Base-by-base conservation (phyloP, 92 coral and sea anemone genomes). In the Phenganax subtilis region DNA sequence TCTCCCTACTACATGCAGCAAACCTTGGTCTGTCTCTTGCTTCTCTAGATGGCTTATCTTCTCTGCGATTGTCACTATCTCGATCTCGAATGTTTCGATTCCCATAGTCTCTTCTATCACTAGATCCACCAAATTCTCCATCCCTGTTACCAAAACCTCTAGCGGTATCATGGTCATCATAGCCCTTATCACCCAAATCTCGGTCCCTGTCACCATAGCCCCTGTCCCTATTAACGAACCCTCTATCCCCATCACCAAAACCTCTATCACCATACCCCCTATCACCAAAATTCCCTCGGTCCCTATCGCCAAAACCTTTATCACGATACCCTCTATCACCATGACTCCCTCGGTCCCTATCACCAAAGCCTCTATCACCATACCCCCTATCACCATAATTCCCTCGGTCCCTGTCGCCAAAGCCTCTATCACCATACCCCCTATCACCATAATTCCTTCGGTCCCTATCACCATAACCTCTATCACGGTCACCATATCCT, bases 351-450 rank as follows among this genome's bases (percentile, higher is more conserved):
- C 92, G 6, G 56, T 75, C 84, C 27, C 89, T 77, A 81, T 89
- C 85, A 77, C 90, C 91, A 68, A 81, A 91, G 54, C 96, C 88
- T 25, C 75, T 77, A 20, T 87, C 90, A 10, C 90, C 85, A 52
- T 85, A 15, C 20, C 83, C 88, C 17, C 85, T 74, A 11, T 84
- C 81, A 31, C 85, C 88, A 37, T 77, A 83, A 27, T 79, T 54
- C 67, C 47, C 47, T 37, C 47, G 47, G 47, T 37, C 47, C 47
- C 47, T 37, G 5, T 80, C 51, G n/a, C 51, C 86, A 17, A 88
- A 76, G 72, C 29, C 72, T 7, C 72, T 57, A 77, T 60, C 60
- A 3, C 82, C 70, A 51, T 85, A 63, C 51, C 67, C 65, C 54
- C 63, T 69, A 0, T 57, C 76, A 8, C 57, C 7, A 54, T 70